Base-by-base conservation (phyloP, 2,113 vertebrate genomes). In the Probosciger aterrimus region DNA sequence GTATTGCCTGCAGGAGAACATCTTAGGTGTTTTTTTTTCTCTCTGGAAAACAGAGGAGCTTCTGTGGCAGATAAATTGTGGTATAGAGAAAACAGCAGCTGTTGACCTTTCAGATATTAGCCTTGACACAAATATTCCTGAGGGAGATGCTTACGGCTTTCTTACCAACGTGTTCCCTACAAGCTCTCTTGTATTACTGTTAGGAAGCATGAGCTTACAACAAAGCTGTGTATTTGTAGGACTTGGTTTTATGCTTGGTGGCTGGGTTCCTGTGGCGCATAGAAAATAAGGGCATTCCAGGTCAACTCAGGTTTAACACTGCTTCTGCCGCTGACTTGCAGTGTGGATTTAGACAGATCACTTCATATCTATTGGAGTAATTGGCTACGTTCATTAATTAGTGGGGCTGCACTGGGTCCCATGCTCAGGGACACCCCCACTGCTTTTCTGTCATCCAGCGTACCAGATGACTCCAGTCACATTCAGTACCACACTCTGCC, bases 31-130 rank as follows among this genome's bases (percentile, higher is more conserved):
- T 14, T n/a, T 83, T 6, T 7, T 75, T 16, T 25, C 31, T 57
- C 18, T n/a, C 16, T 70, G 39, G 62, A 75, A 78, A 91, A 47
- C 15, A 50, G 73, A 75, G 62, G 20, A 76, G 13, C 31, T 89
- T 87, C 74, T 92, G 74, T 80, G 49, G 25, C 44, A 89, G 74
- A 65, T 60, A 35, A 43, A 60, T 49, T 64, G 44, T 71, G 35
- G 16, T 53, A 14, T 41, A 75, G 55, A 64, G 44, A 31, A 91
- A 82, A 73, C 20, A 71, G 52, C 65, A 85, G 65, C 81, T 91
- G 62, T 67, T 93, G 52, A 49, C 55, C 65, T 95, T 92, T 92
- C 22, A 82, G 57, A 57, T 69, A 60, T 24, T 76, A 71, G 17
- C 17, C 39, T 82, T 85, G 74, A 86, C 0, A 0, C 18, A 73